phyloP scores from a whole-genome alignment of 2,888 invertebrate species.

The Ophioninae sp. region DNA sequence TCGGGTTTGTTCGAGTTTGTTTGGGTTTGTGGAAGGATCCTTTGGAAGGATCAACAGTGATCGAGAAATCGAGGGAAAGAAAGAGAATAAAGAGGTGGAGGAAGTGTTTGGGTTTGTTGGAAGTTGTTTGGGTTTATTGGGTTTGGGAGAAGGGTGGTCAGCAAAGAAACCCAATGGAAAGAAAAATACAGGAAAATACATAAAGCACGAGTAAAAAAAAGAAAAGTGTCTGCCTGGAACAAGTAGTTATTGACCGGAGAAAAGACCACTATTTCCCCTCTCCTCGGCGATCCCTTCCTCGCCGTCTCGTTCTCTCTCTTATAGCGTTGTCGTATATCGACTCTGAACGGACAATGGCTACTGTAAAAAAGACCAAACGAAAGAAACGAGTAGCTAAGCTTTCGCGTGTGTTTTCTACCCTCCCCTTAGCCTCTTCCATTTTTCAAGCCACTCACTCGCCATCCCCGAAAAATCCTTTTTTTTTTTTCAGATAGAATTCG shows the following conservation, averaged over 20 bases:
- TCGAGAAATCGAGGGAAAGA: too few species aligned
- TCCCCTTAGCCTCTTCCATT: conserved; percentile 42
- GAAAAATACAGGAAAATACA: not conserved
- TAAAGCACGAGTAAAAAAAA: conserved; percentile 34
- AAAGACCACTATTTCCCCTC: conserved; percentile 26
- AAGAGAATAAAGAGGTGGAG: too few species aligned
- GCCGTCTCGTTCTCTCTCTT: conserved; percentile 11
- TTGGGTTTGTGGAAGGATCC: too few species aligned
- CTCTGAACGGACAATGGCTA: conserved; percentile 45
- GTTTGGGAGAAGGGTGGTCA: too few species aligned
- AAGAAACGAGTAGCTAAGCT: conserved; percentile 30
- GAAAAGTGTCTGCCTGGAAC: conserved; percentile 33
- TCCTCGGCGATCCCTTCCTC: conserved; percentile 11
- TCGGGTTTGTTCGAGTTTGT: too few species aligned
- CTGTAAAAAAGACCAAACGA: conserved; percentile 37
- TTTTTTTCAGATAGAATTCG: conserved; percentile 24
- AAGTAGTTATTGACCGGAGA: conserved; percentile 59
- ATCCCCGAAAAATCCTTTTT: conserved; percentile 42
- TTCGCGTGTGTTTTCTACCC: conserved; percentile 14
- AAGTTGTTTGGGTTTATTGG: too few species aligned
- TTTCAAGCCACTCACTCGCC: conserved; percentile 47
- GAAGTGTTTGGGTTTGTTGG: too few species aligned
- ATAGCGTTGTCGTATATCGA: conserved; percentile 48
- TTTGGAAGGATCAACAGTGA: too few species aligned
- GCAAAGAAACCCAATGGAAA: too few species aligned